A percentile compares a stretch with the other conserved stretches of the same genome.
Conservation (phyloP, 2,113 vertebrate genomes). For the Verasper variegatus region DNA sequence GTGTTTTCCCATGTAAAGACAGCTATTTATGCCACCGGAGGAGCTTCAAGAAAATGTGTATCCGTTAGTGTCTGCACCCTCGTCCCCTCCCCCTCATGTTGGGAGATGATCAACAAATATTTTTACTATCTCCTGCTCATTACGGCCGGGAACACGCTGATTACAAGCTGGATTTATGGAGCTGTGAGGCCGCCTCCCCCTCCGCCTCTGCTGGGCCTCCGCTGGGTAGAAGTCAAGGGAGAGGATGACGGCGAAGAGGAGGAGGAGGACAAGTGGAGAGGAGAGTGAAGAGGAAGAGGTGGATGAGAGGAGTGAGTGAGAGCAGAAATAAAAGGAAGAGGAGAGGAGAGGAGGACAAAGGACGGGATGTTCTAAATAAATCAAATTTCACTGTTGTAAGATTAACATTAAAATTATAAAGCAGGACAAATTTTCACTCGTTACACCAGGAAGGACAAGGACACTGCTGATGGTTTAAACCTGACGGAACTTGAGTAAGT, state of each 20-base stretch:
- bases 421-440: no score
- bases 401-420: no score
- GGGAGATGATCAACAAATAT: constrained; percentile 71
- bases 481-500: neutral
- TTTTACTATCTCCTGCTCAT: constrained; percentile 75
- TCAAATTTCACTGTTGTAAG: no score
- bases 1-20: constrained; percentile 31
- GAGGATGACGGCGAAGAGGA: neutral
- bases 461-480: neutral
- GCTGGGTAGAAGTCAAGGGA: constrained; percentile 38
- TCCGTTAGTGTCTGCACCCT: constrained; percentile 2
- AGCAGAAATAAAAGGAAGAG: neutral
- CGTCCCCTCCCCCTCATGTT: constrained; percentile 42
- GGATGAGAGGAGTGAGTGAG: constrained; percentile 8
- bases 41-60: constrained; percentile 27
- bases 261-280: constrained; percentile 11
- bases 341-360: neutral
- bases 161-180: constrained; percentile 76
- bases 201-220: constrained; percentile 48
- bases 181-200: constrained; percentile 55
- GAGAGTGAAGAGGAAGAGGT: constrained; percentile 11
- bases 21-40: constrained; percentile 53
- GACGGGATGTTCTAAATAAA: neutral
- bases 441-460: neutral
- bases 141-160: constrained; percentile 61